phyloP scores from a whole-genome alignment of 2,797 vertebrate species.

The Phalloptychus januarius region DNA sequence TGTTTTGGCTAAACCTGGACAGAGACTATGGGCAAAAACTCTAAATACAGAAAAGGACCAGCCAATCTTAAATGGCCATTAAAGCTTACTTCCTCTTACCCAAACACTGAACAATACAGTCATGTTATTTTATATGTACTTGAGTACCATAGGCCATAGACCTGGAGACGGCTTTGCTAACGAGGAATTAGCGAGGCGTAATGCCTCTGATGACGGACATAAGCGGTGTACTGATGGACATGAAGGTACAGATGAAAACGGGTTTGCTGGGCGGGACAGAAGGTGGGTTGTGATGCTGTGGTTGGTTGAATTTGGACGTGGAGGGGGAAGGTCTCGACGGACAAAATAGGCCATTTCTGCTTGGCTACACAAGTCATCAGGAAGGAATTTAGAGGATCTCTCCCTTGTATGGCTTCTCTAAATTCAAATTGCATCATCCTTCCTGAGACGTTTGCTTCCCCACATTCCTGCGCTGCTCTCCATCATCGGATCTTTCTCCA shows the following conservation, averaged over 20 bases:
- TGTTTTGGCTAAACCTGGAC: background rate
- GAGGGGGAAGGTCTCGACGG: conserved; percentile 3
- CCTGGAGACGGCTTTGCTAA: conserved; percentile 49
- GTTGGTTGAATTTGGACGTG: conserved; percentile 31
- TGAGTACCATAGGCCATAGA: conserved; percentile 30
- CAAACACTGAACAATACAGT: conserved; percentile 45
- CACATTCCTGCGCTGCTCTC: conserved; percentile 54
- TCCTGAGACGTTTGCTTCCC: conserved; percentile 31
- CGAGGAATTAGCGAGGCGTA: conserved; percentile 38
- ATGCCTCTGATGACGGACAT: conserved; percentile 70
- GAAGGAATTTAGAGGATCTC: conserved; percentile 26
- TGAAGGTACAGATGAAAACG: conserved; percentile 58
- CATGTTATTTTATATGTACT: conserved; percentile 59
- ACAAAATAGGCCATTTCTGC: conserved; percentile 21
- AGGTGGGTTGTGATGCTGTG: conserved; percentile 29
- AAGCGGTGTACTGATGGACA: conserved; percentile 66
- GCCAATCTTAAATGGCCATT: background rate
- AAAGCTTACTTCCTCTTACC: conserved; percentile 28
- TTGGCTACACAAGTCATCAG: conserved; percentile 29
- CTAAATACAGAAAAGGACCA: background rate
- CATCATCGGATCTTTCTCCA: conserved; percentile 45
- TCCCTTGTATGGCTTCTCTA: conserved; percentile 19
- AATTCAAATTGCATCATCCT: conserved; percentile 61
- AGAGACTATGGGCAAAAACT: background rate
- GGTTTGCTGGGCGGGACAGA: conserved; percentile 4